Conservation (phyloP, 2,113 vertebrate genomes). For the Anhinga anhinga region DNA sequence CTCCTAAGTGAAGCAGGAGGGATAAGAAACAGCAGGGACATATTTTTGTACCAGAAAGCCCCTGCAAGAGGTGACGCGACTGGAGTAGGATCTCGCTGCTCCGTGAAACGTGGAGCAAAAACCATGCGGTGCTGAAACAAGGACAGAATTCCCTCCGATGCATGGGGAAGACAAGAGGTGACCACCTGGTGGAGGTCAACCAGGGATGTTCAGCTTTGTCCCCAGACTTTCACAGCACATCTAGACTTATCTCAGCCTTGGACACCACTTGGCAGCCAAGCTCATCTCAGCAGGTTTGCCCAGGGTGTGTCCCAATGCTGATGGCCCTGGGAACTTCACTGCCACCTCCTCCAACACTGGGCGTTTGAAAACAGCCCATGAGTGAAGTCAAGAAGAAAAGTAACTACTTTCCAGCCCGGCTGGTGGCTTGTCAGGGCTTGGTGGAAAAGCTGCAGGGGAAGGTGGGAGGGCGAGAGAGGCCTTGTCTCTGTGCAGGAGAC, state of each 20-base stretch:
- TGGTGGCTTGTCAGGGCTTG: background rate
- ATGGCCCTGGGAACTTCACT: background rate
- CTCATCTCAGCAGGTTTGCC: background rate
- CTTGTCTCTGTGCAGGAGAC: background rate
- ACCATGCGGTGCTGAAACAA: rapidly evolving
- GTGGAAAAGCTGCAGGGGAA: background rate
- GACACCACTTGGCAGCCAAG: background rate
- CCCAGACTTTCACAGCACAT: background rate
- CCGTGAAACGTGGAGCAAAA: background rate
- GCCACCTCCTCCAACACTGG: background rate
- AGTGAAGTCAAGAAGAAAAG: background rate
- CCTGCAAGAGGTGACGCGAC: background rate
- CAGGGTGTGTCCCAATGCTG: rapidly evolving
- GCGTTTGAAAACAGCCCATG: background rate
- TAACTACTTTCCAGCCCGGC: background rate
- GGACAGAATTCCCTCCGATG: background rate
- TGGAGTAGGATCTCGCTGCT: background rate
- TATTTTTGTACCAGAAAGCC: background rate
- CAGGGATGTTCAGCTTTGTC: background rate
- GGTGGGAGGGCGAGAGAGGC: background rate
- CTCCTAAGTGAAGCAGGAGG: background rate
- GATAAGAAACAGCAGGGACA: background rate
- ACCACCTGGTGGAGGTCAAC: background rate
- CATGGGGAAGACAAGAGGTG: rapidly evolving
- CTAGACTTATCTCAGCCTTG: background rate